phyloP scores from a whole-genome alignment of 2,797 vertebrate species.

The Melanotaenia pygmaea region DNA sequence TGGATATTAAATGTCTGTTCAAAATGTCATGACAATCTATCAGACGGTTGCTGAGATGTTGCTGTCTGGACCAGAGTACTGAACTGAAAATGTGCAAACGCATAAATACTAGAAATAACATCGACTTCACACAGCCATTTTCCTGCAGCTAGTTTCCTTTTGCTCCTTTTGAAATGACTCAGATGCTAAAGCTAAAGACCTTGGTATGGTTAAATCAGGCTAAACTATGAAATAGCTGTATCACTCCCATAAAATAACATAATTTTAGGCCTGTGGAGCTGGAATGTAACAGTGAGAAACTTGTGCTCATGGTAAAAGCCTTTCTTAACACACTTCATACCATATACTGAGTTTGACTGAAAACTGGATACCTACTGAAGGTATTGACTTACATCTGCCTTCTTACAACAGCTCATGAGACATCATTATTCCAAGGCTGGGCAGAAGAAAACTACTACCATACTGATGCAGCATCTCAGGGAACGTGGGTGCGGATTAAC shows the following conservation, averaged over 20 bases:
- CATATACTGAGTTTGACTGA: no score
- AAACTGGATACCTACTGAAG: no score
- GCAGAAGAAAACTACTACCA: constrained; percentile 22
- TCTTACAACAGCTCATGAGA: constrained; percentile 43
- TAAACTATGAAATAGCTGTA: no score
- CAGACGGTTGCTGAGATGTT: background rate
- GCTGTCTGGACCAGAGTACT: background rate
- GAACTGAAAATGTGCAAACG: background rate
- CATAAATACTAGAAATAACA: background rate
- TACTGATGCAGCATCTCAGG: constrained; percentile 8
- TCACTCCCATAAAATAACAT: no score
- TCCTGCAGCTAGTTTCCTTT: background rate
- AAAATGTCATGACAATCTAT: background rate
- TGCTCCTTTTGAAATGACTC: constrained; percentile 52
- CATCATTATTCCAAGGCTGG: constrained; percentile 13
- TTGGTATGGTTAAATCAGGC: no score
- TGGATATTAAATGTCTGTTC: background rate
- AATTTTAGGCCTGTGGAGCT: no score
- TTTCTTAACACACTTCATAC: no score
- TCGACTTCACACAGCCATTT: background rate
- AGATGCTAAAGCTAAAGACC: constrained; percentile 38
- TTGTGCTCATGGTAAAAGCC: no score
- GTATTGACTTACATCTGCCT: background rate
- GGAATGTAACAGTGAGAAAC: no score
- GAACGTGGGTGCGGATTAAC: constrained; percentile 69